phyloP scores from a whole-genome alignment of 1,140 invertebrate species.

The Ephestia elutella region DNA sequence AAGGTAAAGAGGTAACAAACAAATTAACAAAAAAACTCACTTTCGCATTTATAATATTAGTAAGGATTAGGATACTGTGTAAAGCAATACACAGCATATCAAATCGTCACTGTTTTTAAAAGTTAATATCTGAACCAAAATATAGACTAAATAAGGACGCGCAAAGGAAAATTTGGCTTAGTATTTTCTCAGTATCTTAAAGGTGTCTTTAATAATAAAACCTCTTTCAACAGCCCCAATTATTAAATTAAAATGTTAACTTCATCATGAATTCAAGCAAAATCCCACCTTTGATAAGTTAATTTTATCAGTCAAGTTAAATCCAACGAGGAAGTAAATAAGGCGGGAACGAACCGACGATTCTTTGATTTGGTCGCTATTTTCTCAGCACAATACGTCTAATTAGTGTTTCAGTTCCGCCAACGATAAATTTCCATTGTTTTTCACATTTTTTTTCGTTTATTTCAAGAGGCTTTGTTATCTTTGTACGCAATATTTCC shows the following conservation, averaged over 20 bases:
- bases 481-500: background rate
- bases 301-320: slow-evolving; percentile 2
- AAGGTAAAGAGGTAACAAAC: too few relatives aligned
- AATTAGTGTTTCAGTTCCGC: background rate
- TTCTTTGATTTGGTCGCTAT: background rate
- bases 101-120: too few relatives aligned
- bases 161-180: too few relatives aligned
- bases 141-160: too few relatives aligned
- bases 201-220: too few relatives aligned
- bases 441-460: background rate
- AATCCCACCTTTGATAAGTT: background rate
- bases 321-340: background rate
- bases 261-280: background rate
- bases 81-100: too few relatives aligned
- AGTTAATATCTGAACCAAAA: too few relatives aligned
- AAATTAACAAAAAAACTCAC: too few relatives aligned
- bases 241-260: background rate
- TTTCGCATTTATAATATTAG: too few relatives aligned
- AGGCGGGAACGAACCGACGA: background rate
- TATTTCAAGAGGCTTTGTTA: background rate
- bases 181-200: too few relatives aligned
- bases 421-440: slow-evolving; percentile 1
- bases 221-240: too few relatives aligned
- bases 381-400: background rate
- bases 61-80: too few relatives aligned